These are phyloP conservation scores for Spermophilus dauricus DNA, from an alignment of 2,113 vertebrate species.

Conservation along the genomic window DNA sequence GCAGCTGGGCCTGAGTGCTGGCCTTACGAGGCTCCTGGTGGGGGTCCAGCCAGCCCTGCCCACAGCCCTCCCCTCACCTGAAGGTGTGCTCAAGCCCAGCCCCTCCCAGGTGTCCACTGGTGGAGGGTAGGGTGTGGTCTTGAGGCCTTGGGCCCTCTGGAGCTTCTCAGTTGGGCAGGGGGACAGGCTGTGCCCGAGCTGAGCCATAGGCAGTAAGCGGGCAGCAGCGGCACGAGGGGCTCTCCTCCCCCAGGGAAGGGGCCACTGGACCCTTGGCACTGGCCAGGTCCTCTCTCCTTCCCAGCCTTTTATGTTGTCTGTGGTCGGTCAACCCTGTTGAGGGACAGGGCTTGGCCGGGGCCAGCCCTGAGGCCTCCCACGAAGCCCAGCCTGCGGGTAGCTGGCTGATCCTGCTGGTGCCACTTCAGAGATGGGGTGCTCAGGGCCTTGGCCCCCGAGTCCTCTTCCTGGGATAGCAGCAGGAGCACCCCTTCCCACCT, in stretches of 20 bases:
- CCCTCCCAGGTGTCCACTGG: not conserved
- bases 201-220: too few relatives aligned
- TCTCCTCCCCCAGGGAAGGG: too few relatives aligned
- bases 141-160: too few relatives aligned
- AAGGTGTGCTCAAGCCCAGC: not conserved
- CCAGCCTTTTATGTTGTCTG: rapidly evolving
- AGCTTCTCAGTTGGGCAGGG: not conserved
- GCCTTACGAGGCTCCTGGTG: not conserved
- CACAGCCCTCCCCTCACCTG: too few relatives aligned
- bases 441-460: rapidly evolving
- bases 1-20: too few relatives aligned
- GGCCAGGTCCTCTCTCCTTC: too few relatives aligned
- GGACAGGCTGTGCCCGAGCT: not conserved
- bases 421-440: rapidly evolving
- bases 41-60: not conserved
- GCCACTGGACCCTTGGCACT: too few relatives aligned
- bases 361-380: not conserved
- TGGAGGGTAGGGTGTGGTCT: too few relatives aligned
- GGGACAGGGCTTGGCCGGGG: rapidly evolving
- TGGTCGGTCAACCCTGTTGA: too few relatives aligned
- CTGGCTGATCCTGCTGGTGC: rapidly evolving
- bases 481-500: rapidly evolving
- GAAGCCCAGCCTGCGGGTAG: not conserved
- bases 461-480: not conserved
- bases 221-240: too few relatives aligned